Evolutionary conservation across 2,113 vertebrate genomes (phyloP).

Genomic region (Promerops cafer): DNA sequence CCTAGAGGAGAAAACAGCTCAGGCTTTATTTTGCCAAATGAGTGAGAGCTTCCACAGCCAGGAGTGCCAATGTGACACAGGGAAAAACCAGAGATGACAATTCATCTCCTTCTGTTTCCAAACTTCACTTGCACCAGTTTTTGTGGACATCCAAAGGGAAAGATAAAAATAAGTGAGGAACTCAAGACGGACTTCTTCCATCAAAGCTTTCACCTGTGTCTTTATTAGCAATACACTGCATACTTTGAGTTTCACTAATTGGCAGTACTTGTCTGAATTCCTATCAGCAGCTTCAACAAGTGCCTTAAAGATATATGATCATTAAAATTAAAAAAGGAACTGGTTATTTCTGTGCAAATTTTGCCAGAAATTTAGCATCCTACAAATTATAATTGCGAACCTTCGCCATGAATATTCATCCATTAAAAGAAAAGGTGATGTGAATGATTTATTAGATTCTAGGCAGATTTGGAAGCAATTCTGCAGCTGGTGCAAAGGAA

Average conservation of each 20-base stretch:
- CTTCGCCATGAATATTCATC: constrained; percentile 16
- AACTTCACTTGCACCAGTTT: neutral
- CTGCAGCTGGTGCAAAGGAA: neutral
- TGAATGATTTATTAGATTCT: neutral
- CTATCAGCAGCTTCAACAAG: neutral
- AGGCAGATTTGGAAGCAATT: neutral
- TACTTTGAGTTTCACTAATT: neutral
- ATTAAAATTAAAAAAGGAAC: neutral
- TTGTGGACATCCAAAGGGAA: neutral
- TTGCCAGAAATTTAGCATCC: neutral
- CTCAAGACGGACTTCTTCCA: neutral
- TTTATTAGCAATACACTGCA: neutral
- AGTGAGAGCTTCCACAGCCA: neutral
- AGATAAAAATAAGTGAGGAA: neutral
- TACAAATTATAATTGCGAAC: neutral
- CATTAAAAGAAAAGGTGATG: neutral
- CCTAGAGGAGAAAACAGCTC: neutral
- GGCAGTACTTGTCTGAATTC: neutral
- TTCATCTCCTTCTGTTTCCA: neutral
- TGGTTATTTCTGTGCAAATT: neutral
- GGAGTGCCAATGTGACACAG: neutral
- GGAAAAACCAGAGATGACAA: neutral
- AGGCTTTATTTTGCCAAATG: neutral
- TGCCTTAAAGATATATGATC: neutral
- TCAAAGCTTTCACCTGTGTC: neutral